phyloP scores from a whole-genome alignment of 2,888 invertebrate genomes.

The Oconnorella tubifera region DNA sequence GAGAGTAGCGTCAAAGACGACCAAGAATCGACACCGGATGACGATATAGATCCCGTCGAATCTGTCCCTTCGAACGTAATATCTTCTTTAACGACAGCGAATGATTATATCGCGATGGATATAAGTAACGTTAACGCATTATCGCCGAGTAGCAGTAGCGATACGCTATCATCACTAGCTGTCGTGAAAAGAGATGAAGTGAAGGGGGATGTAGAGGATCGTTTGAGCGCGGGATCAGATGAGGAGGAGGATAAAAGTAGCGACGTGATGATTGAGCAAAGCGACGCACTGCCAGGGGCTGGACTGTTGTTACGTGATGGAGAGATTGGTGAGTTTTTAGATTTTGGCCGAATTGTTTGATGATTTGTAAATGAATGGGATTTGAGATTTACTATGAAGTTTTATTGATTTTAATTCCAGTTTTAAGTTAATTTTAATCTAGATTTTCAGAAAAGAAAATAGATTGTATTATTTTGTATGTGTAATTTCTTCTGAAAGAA shows the following conservation, averaged over 20 bases:
- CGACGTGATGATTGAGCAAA: neutral
- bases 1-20: slow-evolving; percentile 15
- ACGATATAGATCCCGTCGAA: neutral
- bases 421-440: too few species aligned
- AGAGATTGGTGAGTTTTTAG: slow-evolving; percentile 8
- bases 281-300: neutral
- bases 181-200: neutral
- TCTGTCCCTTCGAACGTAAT: neutral
- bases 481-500: too few species aligned
- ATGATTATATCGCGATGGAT: slow-evolving; percentile 48
- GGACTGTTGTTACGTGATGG: slow-evolving; percentile 16
- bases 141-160: slow-evolving; percentile 46
- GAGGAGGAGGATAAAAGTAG: neutral
- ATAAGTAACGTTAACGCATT: slow-evolving; percentile 45
- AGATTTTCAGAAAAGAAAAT: too few species aligned
- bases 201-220: neutral
- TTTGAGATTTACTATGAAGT: too few species aligned
- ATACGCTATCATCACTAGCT: slow-evolving; percentile 40
- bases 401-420: too few species aligned
- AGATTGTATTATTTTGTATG: too few species aligned
- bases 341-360: too few species aligned
- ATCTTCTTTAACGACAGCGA: slow-evolving; percentile 11
- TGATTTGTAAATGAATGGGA: too few species aligned
- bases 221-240: neutral
- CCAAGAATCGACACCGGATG: slow-evolving; percentile 10